Evolutionary conservation across 2,888 invertebrate genomes (phyloP), one percentile per base, ranked within the genome.

Genomic region (Catonia carolina): DNA sequence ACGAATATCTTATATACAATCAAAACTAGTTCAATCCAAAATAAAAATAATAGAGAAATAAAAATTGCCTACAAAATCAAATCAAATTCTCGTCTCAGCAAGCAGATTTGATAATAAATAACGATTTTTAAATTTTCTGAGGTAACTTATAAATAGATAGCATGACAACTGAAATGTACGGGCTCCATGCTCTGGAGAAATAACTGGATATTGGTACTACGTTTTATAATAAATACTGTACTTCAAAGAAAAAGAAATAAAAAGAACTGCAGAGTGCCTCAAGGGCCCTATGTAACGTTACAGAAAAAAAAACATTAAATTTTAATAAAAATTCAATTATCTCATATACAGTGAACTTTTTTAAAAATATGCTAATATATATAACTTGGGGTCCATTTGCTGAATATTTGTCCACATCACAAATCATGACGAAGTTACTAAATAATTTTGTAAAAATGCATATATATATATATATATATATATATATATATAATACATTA

Each of bases 331-430:
- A 47, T 8, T 23, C 23, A 47, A 20, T 42, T 15, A 22, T 15
- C 15, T 18, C 15, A 47, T 14, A 22, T 27, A 27, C 47, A 47
- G 23, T 47, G 47, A 47, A n/a, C n/a, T n/a, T n/a, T 8, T 27
- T 27, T 27, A 27, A 27, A n/a, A n/a, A 27, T 27, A 27, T 27
- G 27, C 27, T n/a, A n/a, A n/a, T 2, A 6, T 5, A 3, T 18
- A 14, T 53, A 60, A 61, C 61, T 61, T 61, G 63, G 63, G 62
- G 63, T 62, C 62, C 63, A 63, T 63, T 63, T 62, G 60, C 62
- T 62, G 63, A 61, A 62, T 54, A n/a, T n/a, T n/a, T n/a, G n/a
- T n/a, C n/a, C n/a, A n/a, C n/a, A n/a, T n/a, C n/a, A n/a, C n/a
- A n/a, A n/a, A n/a, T n/a, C n/a, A n/a, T 27, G 27, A 27, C 27